Conservation (phyloP, 2,888 invertebrate species). For the Mactromeris polynyma region DNA sequence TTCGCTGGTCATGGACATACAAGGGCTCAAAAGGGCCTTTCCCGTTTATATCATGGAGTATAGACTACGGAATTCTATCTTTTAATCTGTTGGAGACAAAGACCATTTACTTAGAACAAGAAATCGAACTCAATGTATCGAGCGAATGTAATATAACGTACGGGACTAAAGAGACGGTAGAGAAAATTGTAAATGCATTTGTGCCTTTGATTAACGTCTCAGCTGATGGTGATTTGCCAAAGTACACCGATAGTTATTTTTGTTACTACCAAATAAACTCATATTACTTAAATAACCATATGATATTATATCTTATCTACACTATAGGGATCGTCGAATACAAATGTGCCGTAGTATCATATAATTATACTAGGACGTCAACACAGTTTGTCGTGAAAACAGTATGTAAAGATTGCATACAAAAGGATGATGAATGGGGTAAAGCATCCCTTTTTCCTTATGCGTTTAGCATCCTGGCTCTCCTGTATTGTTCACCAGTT, state of each 20-base stretch:
- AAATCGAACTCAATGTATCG: slow-evolving; percentile 14
- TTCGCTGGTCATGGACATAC: slow-evolving; percentile 58
- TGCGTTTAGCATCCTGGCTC: slow-evolving; percentile 45
- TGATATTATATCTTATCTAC: slow-evolving; percentile 43
- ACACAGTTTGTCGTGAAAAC: neutral
- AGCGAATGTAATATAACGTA: slow-evolving; percentile 30
- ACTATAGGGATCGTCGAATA: slow-evolving; percentile 44
- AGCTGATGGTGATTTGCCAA: neutral
- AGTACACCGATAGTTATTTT: slow-evolving; percentile 46
- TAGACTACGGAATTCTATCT: slow-evolving; percentile 53
- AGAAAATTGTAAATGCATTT: slow-evolving; percentile 31
- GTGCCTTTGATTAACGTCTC: slow-evolving; percentile 1
- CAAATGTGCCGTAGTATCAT: slow-evolving; percentile 27
- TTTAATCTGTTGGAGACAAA: slow-evolving; percentile 56
- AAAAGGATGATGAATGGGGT: neutral
- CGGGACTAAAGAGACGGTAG: slow-evolving; percentile 36
- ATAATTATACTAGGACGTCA: neutral
- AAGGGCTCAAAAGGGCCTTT: slow-evolving; percentile 24
- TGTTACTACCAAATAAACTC: slow-evolving; percentile 41
- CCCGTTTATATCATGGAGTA: slow-evolving; percentile 57
- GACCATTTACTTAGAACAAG: slow-evolving; percentile 20
- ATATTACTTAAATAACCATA: too few relatives aligned
- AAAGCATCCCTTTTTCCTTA: neutral
- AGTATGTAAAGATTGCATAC: neutral
- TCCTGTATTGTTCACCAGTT: slow-evolving; percentile 50